A percentile compares a stretch with the other conserved stretches of the same genome.
Evolutionary conservation across 35 echinoderm and acorn worm genomes (phyloP).

Genomic region (Heliocidaris erythrogramma): DNA sequence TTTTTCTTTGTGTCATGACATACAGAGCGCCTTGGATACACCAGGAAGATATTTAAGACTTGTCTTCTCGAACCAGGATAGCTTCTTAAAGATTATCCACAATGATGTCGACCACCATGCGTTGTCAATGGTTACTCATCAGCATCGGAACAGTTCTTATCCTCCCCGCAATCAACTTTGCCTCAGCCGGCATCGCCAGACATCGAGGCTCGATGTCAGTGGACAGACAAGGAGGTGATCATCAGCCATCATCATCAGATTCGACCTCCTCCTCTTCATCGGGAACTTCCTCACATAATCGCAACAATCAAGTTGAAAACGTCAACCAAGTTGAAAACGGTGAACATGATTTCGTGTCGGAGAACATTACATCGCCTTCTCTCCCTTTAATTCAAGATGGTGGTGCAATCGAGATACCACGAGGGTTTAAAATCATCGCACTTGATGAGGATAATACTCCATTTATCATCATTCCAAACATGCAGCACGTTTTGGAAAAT

Average conservation of each 20-base stretch:
- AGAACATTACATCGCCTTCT: not conserved
- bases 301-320: not conserved
- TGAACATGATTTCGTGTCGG: not conserved
- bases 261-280: slow-evolving; percentile 23
- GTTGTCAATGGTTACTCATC: slow-evolving; percentile 24
- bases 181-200: slow-evolving; percentile 24
- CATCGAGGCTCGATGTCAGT: not conserved
- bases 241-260: slow-evolving; percentile 14
- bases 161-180: not conserved
- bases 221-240: not conserved
- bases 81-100: not conserved
- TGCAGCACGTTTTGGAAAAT: slow-evolving; percentile 35
- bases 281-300: not conserved
- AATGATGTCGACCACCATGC: not conserved
- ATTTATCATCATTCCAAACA: slow-evolving; percentile 49
- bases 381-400: not conserved
- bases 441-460: slow-evolving; percentile 21
- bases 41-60: not conserved
- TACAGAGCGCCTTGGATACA: not conserved
- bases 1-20: not conserved
- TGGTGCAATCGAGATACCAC: not conserved
- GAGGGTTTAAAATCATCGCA: slow-evolving; percentile 18
- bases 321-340: not conserved
- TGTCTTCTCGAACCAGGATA: not conserved
- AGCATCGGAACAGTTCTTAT: slow-evolving; percentile 1